Base-by-base conservation (phyloP, 1,140 invertebrate species). In the Penaeus indicus region DNA sequence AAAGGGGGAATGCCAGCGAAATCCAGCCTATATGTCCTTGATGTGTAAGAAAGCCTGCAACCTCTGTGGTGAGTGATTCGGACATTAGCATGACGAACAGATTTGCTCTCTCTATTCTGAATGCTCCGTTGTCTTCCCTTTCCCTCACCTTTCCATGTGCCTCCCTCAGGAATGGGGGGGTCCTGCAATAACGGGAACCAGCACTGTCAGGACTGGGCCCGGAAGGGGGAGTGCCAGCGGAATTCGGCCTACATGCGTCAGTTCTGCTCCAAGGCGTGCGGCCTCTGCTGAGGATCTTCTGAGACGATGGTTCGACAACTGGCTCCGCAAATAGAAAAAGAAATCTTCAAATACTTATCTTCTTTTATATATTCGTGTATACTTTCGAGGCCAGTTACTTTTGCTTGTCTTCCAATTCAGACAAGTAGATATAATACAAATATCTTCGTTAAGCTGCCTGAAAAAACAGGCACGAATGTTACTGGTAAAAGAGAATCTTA, bases 191-290 rank as follows among this genome's bases (percentile, higher is more conserved):
- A 92, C 72, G 77, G 84, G 63, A 91, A 91, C 81, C 84, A 27
- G 7, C 81, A 91, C 80, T 92, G 92, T 63, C 67, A 67, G 18
- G 69, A 78, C 61, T 92, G 92, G 92, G 91, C 92, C 18, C 77
- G 85, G 38, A n/a, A 38, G 1, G 91, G 92, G 38, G 92, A 92
- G 72, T 92, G 92, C 79, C 60, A 69, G 42, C 88, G 86, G 42
- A 92, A 92, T 77, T 64, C 75, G 0, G 90, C 85, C 21, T 92
- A 91, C 89, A 92, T 92, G 92, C 90, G 54, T 18, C 54, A 90
- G 21, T 88, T 81, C 67, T 92, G 92, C 81, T 19, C 89, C 19
- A 86, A 91, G 54, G 80, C 90, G 54, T 92, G 92, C 78, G 86
- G 88, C 0, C 61, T 89, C 22, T 92, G 92, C 60, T 86, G n/a